A percentile compares a stretch with the other conserved stretches of the same genome.
These are phyloP conservation scores for Drosophila recens DNA, from an alignment of 2,888 invertebrate genomes.

Conservation along the genomic window DNA sequence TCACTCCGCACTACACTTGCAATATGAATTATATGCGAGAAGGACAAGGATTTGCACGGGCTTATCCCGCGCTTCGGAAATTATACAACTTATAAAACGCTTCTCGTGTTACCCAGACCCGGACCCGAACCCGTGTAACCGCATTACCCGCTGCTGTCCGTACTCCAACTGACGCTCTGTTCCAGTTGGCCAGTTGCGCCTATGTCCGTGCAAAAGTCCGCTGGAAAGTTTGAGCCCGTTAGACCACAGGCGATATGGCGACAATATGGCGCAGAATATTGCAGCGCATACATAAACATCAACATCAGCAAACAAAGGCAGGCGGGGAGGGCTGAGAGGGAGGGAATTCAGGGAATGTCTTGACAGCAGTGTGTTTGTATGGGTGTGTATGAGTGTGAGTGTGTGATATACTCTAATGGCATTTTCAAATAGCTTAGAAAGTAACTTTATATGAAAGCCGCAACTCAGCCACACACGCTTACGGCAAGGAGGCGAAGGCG, in stretches of 20 bases:
- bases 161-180: conserved; percentile 45
- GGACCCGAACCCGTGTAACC: conserved; percentile 55
- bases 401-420: conserved; percentile 75
- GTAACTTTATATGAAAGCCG: conserved; percentile 69
- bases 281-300: conserved; percentile 71
- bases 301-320: conserved; percentile 49
- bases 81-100: conserved; percentile 35
- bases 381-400: conserved; percentile 35
- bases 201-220: conserved; percentile 54
- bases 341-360: conserved; percentile 40
- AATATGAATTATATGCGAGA: conserved; percentile 48
- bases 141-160: conserved; percentile 60
- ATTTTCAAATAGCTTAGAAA: conserved; percentile 77
- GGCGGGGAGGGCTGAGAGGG: conserved; percentile 1
- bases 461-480: conserved; percentile 31
- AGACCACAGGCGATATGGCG: conserved; percentile 58
- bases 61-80: conserved; percentile 39
- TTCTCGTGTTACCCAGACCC: conserved; percentile 31
- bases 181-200: conserved; percentile 49
- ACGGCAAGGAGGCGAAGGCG: conserved; percentile 7
- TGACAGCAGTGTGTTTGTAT: conserved; percentile 43
- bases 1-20: conserved; percentile 57
- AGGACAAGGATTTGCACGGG: conserved; percentile 21
- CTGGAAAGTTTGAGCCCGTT: conserved; percentile 32
- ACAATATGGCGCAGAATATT: conserved; percentile 71